Conservation (phyloP, 2,888 invertebrate genomes). For the Drosophila putrida region DNA sequence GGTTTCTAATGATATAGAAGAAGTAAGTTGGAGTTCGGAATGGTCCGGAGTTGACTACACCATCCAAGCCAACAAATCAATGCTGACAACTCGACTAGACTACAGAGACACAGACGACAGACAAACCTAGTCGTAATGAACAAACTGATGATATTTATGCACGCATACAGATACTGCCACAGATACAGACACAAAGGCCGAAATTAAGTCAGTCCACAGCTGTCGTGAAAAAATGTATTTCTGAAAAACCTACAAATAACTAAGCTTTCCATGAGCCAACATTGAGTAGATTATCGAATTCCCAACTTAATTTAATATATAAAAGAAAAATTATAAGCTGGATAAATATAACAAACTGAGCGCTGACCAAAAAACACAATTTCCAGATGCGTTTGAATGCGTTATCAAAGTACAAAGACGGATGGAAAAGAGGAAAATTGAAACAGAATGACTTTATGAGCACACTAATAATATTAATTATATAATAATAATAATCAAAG, state of each 20-base stretch:
- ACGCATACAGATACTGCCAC: conserved; percentile 32
- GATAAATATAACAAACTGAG: conserved; percentile 45
- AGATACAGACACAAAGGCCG: conserved; percentile 50
- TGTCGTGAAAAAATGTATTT: conserved; percentile 78
- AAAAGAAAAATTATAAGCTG: conserved; percentile 32
- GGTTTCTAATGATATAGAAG: conserved; percentile 80
- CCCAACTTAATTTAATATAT: conserved; percentile 45
- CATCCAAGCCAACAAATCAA: conserved; percentile 74
- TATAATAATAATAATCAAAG: neutral
- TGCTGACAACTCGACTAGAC: conserved; percentile 66
- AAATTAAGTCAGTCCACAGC: conserved; percentile 38
- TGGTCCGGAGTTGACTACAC: conserved; percentile 21
- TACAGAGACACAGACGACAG: conserved; percentile 42
- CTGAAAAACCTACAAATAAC: conserved; percentile 55
- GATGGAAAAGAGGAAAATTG: conserved; percentile 12
- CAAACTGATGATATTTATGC: conserved; percentile 79
- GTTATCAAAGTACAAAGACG: conserved; percentile 19
- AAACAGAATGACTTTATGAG: conserved; percentile 9
- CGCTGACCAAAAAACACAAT: conserved; percentile 62
- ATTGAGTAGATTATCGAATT: conserved; percentile 16
- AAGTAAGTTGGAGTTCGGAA: conserved; percentile 31
- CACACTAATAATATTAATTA: conserved; percentile 3
- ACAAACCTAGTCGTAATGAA: conserved; percentile 22
- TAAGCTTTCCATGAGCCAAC: neutral
- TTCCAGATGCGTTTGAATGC: conserved; percentile 46